phyloP scores from a whole-genome alignment of 2,113 vertebrate genomes.

The Diadophis punctatus region DNA sequence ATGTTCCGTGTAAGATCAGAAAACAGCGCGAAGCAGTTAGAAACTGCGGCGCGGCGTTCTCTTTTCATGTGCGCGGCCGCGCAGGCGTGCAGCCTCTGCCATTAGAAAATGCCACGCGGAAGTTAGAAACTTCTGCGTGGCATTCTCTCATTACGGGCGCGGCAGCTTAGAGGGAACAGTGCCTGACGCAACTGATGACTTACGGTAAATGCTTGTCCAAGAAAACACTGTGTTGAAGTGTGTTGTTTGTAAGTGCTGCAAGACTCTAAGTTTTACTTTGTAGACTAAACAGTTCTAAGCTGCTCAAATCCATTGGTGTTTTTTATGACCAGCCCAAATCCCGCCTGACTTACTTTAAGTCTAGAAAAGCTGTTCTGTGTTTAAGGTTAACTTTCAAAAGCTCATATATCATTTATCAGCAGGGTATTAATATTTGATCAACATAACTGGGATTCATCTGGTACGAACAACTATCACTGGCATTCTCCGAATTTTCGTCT shows the following conservation, averaged over 20 bases:
- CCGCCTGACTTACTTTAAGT: background rate
- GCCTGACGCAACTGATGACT: background rate
- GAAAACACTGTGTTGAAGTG: background rate
- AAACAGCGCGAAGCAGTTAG: too few relatives aligned
- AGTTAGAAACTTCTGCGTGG: too few relatives aligned
- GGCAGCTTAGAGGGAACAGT: too few relatives aligned
- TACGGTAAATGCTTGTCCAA: background rate
- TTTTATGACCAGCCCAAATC: background rate
- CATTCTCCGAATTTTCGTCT: background rate
- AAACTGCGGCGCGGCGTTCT: too few relatives aligned
- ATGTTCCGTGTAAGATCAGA: too few relatives aligned
- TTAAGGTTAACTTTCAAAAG: constrained; percentile 24
- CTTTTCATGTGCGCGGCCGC: too few relatives aligned
- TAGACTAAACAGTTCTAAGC: background rate
- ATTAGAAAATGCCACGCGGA: too few relatives aligned
- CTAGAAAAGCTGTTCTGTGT: background rate
- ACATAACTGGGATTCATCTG: background rate
- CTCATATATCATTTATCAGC: constrained; percentile 11
- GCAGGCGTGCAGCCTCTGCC: too few relatives aligned
- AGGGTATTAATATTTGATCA: constrained; percentile 3
- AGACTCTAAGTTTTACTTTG: background rate
- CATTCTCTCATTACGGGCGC: too few relatives aligned
- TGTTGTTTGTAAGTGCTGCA: background rate
- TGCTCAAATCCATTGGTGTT: background rate
- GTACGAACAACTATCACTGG: background rate